phyloP scores from a whole-genome alignment of 2,797 vertebrate species.

The Euphonia xanthogaster region DNA sequence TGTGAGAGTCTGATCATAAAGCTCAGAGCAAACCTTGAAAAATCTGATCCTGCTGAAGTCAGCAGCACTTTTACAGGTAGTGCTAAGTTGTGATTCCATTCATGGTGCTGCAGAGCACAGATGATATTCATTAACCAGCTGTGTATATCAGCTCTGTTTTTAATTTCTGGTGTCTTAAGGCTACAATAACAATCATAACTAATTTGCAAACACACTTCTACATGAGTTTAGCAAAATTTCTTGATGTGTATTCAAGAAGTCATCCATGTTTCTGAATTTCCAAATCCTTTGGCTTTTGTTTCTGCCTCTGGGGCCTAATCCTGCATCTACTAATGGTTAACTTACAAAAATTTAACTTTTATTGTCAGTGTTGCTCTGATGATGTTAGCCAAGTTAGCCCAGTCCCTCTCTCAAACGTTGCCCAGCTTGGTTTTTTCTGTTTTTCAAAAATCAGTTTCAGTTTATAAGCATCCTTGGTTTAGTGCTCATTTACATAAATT shows the following conservation, averaged over 20 bases:
- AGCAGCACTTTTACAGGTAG: not conserved
- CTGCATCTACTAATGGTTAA: not conserved
- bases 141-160: not conserved
- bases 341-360: not conserved
- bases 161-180: not conserved
- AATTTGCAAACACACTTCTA: not conserved
- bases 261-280: not conserved
- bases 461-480: not conserved
- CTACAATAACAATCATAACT: not conserved
- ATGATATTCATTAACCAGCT: not conserved
- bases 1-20: not conserved
- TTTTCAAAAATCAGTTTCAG: not conserved
- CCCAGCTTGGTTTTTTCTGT: not conserved
- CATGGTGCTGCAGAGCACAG: not conserved
- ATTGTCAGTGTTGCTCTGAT: not conserved
- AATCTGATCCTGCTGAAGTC: not conserved
- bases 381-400: not conserved
- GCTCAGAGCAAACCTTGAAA: not conserved
- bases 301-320: not conserved
- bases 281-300: not conserved
- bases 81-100: not conserved
- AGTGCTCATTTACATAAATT: not conserved
- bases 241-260: not conserved
- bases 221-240: not conserved
- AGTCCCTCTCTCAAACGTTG: not conserved